These are phyloP conservation scores for Anas platyrhynchos DNA, from an alignment of 2,113 vertebrate species.

Conservation along the genomic window DNA sequence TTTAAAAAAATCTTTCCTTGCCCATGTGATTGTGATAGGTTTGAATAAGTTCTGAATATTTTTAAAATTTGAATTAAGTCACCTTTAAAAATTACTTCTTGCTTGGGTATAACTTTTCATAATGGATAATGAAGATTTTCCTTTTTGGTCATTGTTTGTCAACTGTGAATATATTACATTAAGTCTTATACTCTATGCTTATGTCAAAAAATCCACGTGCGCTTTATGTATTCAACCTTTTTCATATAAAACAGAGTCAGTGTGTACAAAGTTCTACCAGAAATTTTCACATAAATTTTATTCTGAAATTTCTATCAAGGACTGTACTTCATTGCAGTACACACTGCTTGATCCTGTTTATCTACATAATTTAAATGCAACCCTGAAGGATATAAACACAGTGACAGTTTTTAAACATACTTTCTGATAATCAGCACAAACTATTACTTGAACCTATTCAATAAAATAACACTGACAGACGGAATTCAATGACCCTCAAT, in stretches of 20 bases:
- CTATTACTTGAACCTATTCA: slow-evolving; percentile 43
- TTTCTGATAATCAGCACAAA: slow-evolving; percentile 55
- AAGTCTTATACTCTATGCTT: not conserved
- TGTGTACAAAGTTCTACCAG: not conserved
- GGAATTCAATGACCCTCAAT: slow-evolving; percentile 57
- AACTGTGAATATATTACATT: not conserved
- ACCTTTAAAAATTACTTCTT: not conserved
- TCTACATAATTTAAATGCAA: slow-evolving; percentile 51
- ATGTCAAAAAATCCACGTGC: not conserved
- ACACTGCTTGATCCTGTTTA: slow-evolving; percentile 31
- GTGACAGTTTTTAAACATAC: slow-evolving; percentile 39
- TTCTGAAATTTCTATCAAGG: not conserved
- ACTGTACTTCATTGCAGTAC: not conserved
- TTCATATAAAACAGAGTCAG: not conserved
- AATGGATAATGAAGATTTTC: not conserved
- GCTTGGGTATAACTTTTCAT: not conserved
- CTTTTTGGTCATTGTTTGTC: not conserved
- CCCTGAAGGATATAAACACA: slow-evolving; percentile 34
- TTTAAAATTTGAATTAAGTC: not conserved
- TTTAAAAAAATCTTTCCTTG: not conserved
- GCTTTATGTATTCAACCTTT: not conserved
- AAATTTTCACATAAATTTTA: not conserved
- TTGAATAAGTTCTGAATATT: not conserved
- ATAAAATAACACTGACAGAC: slow-evolving; percentile 38
- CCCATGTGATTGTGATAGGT: not conserved